Percentiles rank a stretch among this genome's conserved stretches.
phyloP scores from a whole-genome alignment of 2,888 invertebrate species.

The Microctonus aethiopoides region DNA sequence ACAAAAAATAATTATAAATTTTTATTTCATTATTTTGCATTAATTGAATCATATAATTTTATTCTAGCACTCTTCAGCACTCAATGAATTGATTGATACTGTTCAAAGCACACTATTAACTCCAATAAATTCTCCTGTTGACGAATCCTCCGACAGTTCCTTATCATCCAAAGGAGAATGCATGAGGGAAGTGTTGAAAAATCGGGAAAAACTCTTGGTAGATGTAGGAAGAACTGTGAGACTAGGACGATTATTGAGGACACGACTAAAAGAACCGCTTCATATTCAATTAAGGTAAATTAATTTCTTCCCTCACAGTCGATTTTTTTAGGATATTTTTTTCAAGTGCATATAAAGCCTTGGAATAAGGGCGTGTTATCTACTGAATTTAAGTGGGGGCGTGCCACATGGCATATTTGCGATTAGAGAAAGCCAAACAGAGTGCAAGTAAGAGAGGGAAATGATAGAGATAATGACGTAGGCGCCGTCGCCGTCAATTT shows the following conservation, averaged over 20 bases:
- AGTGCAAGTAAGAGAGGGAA: not conserved
- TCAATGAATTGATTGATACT: conserved; percentile 72
- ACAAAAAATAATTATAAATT: not conserved
- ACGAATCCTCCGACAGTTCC: conserved; percentile 19
- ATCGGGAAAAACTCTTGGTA: conserved; percentile 74
- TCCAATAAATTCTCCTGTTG: conserved; percentile 33
- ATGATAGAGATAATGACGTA: conserved; percentile 3
- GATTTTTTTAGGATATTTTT: not conserved
- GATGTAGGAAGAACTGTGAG: conserved; percentile 80
- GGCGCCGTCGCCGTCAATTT: conserved; percentile 25
- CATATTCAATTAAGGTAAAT: conserved; percentile 55
- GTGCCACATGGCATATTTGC: not conserved
- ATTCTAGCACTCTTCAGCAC: conserved; percentile 72
- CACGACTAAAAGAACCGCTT: conserved; percentile 75
- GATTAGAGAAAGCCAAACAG: not conserved
- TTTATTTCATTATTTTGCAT: not conserved
- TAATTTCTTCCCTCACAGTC: not conserved
- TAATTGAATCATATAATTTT: conserved; percentile 5
- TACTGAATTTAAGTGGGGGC: conserved; percentile 2
- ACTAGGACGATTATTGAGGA: conserved; percentile 75
- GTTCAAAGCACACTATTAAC: conserved; percentile 57
- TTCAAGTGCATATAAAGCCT: not conserved
- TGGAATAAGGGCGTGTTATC: conserved; percentile 5
- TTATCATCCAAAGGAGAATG: conserved; percentile 47
- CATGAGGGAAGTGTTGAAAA: conserved; percentile 71